Evolutionary conservation across 2,888 invertebrate genomes (phyloP).

Genomic region (Lycaena phlaeas): DNA sequence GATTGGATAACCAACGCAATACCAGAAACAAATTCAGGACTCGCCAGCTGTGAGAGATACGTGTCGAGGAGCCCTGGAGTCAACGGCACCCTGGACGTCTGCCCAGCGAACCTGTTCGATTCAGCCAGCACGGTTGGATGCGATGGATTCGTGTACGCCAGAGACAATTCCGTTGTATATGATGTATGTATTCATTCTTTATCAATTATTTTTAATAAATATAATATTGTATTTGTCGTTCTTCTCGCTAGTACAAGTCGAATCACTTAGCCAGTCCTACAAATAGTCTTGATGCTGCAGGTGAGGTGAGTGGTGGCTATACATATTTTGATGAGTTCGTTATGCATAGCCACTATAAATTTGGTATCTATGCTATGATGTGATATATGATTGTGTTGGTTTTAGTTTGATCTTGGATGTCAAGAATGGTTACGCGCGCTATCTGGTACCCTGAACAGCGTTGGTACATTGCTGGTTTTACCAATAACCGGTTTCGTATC

Average conservation of each 20-base stretch:
- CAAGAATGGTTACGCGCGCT: conserved; percentile 76
- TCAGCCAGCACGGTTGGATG: conserved; percentile 16
- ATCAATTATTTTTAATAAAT: background rate
- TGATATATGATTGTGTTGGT: background rate
- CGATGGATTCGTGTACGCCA: conserved; percentile 24
- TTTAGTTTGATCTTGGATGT: conserved; percentile 71
- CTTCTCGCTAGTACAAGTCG: background rate
- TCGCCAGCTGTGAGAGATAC: conserved; percentile 44
- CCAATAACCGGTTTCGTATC: conserved; percentile 76
- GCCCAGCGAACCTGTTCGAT: conserved; percentile 36
- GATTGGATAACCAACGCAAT: conserved; percentile 43
- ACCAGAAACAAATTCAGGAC: conserved; percentile 34
- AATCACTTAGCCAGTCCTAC: no score
- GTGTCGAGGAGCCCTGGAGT: conserved; percentile 16
- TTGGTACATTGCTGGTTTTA: conserved; percentile 76
- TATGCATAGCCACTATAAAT: background rate
- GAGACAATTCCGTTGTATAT: conserved; percentile 27
- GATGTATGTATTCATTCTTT: conserved; percentile 22
- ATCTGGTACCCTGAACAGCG: conserved; percentile 76
- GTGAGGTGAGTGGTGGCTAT: no score
- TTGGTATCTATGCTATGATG: background rate
- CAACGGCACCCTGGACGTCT: conserved; percentile 24
- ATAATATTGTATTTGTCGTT: background rate
- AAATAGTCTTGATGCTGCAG: no score
- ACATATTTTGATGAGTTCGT: no score